Conservation (phyloP, 2,113 vertebrate species). For the Peromyscus polionotus region DNA sequence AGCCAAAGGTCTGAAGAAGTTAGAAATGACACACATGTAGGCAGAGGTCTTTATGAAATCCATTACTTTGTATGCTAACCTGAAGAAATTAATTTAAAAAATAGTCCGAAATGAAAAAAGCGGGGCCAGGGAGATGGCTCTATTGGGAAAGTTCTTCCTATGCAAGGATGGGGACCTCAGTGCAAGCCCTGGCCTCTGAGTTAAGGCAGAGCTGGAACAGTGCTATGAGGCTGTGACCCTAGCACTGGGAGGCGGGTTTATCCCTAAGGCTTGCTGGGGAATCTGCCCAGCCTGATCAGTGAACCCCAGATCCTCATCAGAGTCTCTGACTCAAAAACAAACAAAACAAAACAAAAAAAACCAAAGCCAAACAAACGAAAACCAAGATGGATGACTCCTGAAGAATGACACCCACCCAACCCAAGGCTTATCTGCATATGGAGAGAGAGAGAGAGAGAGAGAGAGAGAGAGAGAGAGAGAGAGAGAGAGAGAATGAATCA, state of each 20-base stretch:
- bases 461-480: not conserved
- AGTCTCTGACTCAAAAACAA: not conserved
- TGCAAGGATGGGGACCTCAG: not conserved
- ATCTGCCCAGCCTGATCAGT: not conserved
- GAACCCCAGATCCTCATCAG: not conserved
- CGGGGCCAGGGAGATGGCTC: too few species aligned
- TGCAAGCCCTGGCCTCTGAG: not conserved
- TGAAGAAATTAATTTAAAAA: not conserved
- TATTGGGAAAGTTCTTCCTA: not conserved
- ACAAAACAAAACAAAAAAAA: not conserved
- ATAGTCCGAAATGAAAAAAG: not conserved
- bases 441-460: accelerated
- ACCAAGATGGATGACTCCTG: not conserved
- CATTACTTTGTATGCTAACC: not conserved
- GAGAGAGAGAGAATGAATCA: too few species aligned
- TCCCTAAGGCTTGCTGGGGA: too few species aligned
- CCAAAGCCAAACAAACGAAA: not conserved
- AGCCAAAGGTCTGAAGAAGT: not conserved
- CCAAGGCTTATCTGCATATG: not conserved
- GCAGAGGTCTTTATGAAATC: not conserved
- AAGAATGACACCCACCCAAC: not conserved
- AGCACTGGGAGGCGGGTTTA: not conserved
- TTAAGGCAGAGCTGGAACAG: not conserved
- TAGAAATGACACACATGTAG: not conserved
- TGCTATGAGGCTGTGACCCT: not conserved